Base-by-base conservation (phyloP, 1,140 invertebrate genomes). In the Lanistes nyassanus region DNA sequence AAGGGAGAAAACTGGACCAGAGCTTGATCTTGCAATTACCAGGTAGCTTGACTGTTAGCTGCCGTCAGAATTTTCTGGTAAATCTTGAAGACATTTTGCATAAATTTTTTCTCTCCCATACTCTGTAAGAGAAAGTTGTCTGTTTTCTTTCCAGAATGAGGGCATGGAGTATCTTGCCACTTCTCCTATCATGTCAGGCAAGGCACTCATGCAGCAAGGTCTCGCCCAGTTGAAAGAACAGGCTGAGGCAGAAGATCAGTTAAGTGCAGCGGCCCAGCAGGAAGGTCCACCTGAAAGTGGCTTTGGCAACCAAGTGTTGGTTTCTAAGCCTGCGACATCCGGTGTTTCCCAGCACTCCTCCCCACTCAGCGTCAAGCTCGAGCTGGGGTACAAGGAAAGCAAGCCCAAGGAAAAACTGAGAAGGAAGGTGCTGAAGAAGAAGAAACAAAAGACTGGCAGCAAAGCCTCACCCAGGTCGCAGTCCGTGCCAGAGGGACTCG, bases 141-240 rank as follows among this genome's bases (percentile, higher is more conserved):
- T 74, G 67, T 34, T 60, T 73, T 76, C 26, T 75, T 62, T 56
- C 64, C 74, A 79, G 65, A 76, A 69, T 75, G 79, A 23, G n/a
- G 37, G 65, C 7, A 5, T 67, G 34, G 55, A 72, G 55, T 82
- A 90, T 72, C 81, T 90, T 70, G 90, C 90, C 13, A 91, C 90
- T 37, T 90, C 90, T n/a, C 88, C 88, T 13, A 79, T 89, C 34
- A 83, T 81, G 1, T 82, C 82, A 2, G 39, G 70, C 6, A 69
- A 68, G 2, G 82, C 84, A 19, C 71, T 88, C 5, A 88, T 88
- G 87, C 76, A 83, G 56, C 67, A 82, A 62, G 87, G 87, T 1
- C 62, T 87, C 3, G 68, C 80, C 60, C 80, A 87, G 62, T 77
- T 90, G 71, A 81, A 82, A 47, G 62, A 75, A 34, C 62, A 81